A percentile compares a stretch with the other conserved stretches of the same genome.
These are phyloP conservation scores for Sinocyclocheilus grahami DNA, from an alignment of 2,113 vertebrate species.

Conservation along the genomic window DNA sequence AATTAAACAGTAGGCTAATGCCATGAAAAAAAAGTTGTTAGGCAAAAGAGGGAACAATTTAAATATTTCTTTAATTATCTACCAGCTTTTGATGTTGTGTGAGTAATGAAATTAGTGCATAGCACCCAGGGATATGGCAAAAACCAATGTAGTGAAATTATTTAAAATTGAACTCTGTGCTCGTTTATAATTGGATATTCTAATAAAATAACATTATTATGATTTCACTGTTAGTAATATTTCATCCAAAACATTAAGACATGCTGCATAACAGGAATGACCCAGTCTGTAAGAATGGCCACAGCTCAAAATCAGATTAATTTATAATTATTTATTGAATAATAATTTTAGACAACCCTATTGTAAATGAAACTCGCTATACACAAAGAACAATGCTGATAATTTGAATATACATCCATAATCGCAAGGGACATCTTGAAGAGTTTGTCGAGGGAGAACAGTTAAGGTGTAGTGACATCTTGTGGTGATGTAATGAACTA, in stretches of 20 bases:
- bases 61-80: no score
- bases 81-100: neutral
- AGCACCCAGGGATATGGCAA: neutral
- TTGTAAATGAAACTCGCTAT: neutral
- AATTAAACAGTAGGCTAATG: neutral
- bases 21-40: no score
- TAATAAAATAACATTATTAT: no score
- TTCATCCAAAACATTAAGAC: neutral
- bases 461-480: slow-evolving; percentile 66
- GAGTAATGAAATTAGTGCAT: no score
- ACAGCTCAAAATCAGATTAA: neutral
- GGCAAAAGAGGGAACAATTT: no score
- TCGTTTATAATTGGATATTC: no score
- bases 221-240: neutral
- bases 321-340: neutral
- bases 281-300: neutral
- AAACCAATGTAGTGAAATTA: neutral
- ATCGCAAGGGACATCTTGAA: neutral
- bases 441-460: neutral
- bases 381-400: slow-evolving; percentile 12
- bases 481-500: slow-evolving; percentile 55
- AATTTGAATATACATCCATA: neutral
- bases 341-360: neutral
- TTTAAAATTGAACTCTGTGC: neutral
- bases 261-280: neutral